These are phyloP conservation scores for Caenorhabditis doughertyi DNA, from an alignment of 2,888 invertebrate species.

Conservation along the genomic window DNA sequence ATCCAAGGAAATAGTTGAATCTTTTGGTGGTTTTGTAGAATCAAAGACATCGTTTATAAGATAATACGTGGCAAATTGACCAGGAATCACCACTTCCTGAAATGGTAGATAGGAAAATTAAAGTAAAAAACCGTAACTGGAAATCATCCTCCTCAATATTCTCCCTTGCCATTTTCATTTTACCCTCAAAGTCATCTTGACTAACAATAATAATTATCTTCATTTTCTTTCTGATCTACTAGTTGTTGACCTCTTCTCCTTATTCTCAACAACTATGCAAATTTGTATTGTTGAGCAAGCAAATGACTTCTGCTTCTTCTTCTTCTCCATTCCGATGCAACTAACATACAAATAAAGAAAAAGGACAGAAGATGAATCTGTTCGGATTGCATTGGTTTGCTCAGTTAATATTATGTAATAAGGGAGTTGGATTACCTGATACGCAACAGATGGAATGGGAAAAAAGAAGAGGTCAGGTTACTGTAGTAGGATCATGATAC, in stretches of 20 bases:
- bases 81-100: slow-evolving; percentile 22
- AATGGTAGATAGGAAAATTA: not conserved
- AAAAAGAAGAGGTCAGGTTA: not conserved
- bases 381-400: slow-evolving; percentile 27
- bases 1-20: slow-evolving; percentile 22
- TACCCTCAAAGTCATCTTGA: not conserved
- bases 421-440: slow-evolving; percentile 9
- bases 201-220: slow-evolving; percentile 4
- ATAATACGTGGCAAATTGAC: slow-evolving; percentile 48
- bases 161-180: too few relatives aligned
- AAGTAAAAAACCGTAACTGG: not conserved
- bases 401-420: slow-evolving; percentile 27
- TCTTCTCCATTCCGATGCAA: slow-evolving; percentile 12
- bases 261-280: slow-evolving; percentile 62
- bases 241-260: slow-evolving; percentile 37
- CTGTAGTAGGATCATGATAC: not conserved
- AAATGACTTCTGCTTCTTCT: slow-evolving; percentile 26
- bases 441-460: not conserved
- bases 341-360: not conserved
- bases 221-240: slow-evolving; percentile 12
- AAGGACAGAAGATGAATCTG: slow-evolving; percentile 3
- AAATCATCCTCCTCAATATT: too few relatives aligned
- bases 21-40: slow-evolving; percentile 17
- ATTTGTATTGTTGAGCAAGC: slow-evolving; percentile 52
- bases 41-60: not conserved